Conservation (phyloP, 2,888 invertebrate species). For the Eilema caniola region DNA sequence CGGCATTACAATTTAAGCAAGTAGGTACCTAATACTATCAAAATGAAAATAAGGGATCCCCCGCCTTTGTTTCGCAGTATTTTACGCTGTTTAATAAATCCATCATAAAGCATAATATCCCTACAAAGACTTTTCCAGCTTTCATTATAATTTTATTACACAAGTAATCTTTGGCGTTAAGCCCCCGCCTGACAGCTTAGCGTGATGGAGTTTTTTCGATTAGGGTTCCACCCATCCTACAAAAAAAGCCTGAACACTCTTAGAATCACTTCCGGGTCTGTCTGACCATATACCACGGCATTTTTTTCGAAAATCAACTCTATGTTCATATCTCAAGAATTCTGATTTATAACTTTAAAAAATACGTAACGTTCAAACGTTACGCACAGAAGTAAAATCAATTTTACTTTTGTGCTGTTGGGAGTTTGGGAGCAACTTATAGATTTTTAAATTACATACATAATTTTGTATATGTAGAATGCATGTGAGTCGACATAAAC, state of each 20-base stretch:
- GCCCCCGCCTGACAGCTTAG: neutral
- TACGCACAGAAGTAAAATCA: no score
- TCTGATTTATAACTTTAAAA: neutral
- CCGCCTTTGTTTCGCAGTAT: constrained; percentile 4
- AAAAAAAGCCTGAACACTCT: constrained; percentile 13
- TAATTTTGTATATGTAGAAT: no score
- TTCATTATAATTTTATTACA: constrained; percentile 21
- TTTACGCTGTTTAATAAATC: constrained; percentile 10
- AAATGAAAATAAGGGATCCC: neutral
- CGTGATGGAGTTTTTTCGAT: constrained; percentile 10
- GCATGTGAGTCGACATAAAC: no score
- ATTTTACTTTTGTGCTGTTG: no score
- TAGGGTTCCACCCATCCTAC: neutral
- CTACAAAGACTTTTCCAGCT: constrained; percentile 16
- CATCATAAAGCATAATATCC: constrained; percentile 12
- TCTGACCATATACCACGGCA: neutral
- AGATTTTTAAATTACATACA: no score
- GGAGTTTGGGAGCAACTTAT: no score
- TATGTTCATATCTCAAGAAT: neutral
- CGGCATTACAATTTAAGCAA: neutral
- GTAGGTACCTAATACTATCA: neutral
- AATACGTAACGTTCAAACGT: neutral
- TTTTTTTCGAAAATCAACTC: neutral
- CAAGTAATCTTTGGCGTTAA: constrained; percentile 12
- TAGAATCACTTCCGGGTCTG: neutral